Percentiles rank a stretch among this genome's conserved stretches.
phyloP scores from a whole-genome alignment of 2,797 vertebrate species.

The Chelon labrosus region DNA sequence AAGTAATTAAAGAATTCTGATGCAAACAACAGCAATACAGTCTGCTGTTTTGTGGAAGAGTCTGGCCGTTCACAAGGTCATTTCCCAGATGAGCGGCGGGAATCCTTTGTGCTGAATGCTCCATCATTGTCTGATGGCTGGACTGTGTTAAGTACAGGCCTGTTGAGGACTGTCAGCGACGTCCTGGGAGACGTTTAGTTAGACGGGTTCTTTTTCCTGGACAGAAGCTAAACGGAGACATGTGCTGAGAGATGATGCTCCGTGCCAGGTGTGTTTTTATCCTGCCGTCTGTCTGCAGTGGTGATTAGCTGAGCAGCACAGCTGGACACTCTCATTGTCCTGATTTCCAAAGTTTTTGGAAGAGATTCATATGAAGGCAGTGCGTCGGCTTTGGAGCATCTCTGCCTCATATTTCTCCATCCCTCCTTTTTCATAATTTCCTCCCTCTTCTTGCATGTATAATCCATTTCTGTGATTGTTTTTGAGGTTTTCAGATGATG shows the following conservation, averaged over 20 bases:
- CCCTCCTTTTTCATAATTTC: not conserved
- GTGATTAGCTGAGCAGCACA: conserved; percentile 41
- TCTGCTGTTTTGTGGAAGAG: not conserved
- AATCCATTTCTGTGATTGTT: conserved; percentile 31
- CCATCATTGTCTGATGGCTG: conserved; percentile 12
- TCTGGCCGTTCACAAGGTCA: not conserved
- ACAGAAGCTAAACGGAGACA: conserved; percentile 54
- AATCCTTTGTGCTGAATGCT: conserved; percentile 21
- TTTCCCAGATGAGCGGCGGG: not conserved
- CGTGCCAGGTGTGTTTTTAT: conserved; percentile 15
- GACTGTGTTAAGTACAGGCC: conserved; percentile 20
- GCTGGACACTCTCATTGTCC: conserved; percentile 21
- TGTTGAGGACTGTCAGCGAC: conserved; percentile 22
- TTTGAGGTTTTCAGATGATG: conserved; percentile 35
- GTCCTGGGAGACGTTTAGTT: conserved; percentile 31
- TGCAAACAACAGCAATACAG: not conserved
- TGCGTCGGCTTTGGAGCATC: conserved; percentile 11
- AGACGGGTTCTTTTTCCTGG: conserved; percentile 38
- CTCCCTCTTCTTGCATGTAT: not conserved
- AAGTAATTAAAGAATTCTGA: no score
- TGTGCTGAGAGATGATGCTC: conserved; percentile 43
- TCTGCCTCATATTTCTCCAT: conserved; percentile 2
- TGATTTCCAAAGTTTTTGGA: conserved; percentile 4
- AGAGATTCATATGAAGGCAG: conserved; percentile 9
- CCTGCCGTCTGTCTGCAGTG: conserved; percentile 42